phyloP scores from a whole-genome alignment of 2,113 vertebrate genomes.

The Progne subis region DNA sequence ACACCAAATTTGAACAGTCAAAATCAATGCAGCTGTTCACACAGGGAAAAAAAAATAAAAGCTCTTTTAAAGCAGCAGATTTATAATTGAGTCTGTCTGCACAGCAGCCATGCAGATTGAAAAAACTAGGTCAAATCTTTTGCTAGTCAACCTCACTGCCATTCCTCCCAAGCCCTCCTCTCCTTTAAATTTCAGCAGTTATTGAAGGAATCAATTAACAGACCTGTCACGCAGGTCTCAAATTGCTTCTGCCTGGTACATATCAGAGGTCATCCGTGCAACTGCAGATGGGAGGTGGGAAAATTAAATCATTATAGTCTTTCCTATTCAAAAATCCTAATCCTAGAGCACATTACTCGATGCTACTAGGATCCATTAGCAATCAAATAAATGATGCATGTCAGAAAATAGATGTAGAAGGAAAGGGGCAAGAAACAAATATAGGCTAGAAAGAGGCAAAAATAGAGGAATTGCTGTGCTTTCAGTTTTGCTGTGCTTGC shows the following conservation, averaged over 20 bases:
- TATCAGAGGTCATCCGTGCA: neutral
- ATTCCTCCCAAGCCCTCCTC: neutral
- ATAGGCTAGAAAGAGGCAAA: neutral
- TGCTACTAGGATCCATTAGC: neutral
- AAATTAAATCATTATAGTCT: neutral
- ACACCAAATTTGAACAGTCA: neutral
- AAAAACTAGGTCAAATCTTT: constrained; percentile 58
- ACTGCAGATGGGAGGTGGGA: neutral
- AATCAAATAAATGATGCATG: neutral
- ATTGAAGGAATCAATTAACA: constrained; percentile 16
- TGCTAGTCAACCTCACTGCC: neutral
- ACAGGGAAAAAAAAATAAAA: neutral
- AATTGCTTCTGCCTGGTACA: neutral
- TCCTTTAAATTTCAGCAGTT: neutral
- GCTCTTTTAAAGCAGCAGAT: neutral
- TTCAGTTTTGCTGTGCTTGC: neutral
- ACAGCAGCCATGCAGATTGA: constrained; percentile 2
- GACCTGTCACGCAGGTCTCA: neutral
- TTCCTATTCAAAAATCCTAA: constrained; percentile 26
- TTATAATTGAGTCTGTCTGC: constrained; percentile 20
- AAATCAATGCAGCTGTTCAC: neutral
- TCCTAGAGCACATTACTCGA: neutral
- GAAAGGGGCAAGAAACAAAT: neutral
- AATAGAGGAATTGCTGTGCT: neutral
- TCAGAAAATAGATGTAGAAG: neutral